A percentile compares a stretch with the other conserved stretches of the same genome.
Evolutionary conservation across 2,888 invertebrate species (phyloP).

Genomic region (Brachynemurus nebulosus): DNA sequence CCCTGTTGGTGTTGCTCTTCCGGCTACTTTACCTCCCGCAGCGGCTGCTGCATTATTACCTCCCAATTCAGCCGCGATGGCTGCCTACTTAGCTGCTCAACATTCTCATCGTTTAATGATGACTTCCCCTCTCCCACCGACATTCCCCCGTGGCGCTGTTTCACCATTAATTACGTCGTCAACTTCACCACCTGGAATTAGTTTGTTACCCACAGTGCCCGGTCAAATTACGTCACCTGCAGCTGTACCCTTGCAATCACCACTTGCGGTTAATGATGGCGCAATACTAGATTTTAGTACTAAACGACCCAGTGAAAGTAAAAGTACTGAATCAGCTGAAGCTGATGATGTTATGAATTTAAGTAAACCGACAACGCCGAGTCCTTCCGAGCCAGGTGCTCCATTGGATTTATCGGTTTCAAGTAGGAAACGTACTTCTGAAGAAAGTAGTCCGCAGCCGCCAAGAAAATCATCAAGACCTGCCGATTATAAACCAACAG

Average conservation of each 20-base stretch:
- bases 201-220: constrained; percentile 26
- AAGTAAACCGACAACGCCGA: constrained; percentile 48
- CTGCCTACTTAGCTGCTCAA: constrained; percentile 59
- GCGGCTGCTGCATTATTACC: constrained; percentile 51
- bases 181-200: constrained; percentile 38
- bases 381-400: constrained; percentile 36
- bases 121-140: constrained; percentile 40
- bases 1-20: constrained; percentile 49
- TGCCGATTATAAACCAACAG: constrained; percentile 49
- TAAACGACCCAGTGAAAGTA: constrained; percentile 33
- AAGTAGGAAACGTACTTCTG: constrained; percentile 53
- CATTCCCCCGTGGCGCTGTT: constrained; percentile 34
- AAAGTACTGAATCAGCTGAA: constrained; percentile 21
- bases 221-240: constrained; percentile 32
- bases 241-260: constrained; percentile 40
- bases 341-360: constrained; percentile 50
- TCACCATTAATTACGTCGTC: constrained; percentile 61
- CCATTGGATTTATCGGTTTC: constrained; percentile 71
- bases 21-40: constrained; percentile 53
- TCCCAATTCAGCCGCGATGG: constrained; percentile 69
- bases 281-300: constrained; percentile 71
- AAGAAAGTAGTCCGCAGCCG: constrained; percentile 46
- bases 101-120: constrained; percentile 62
- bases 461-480: constrained; percentile 53
- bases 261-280: constrained; percentile 35